Evolutionary conservation across 2,888 invertebrate species (phyloP), one percentile per base, ranked within the genome.

Genomic region (Pristionchus japonicus): DNA sequence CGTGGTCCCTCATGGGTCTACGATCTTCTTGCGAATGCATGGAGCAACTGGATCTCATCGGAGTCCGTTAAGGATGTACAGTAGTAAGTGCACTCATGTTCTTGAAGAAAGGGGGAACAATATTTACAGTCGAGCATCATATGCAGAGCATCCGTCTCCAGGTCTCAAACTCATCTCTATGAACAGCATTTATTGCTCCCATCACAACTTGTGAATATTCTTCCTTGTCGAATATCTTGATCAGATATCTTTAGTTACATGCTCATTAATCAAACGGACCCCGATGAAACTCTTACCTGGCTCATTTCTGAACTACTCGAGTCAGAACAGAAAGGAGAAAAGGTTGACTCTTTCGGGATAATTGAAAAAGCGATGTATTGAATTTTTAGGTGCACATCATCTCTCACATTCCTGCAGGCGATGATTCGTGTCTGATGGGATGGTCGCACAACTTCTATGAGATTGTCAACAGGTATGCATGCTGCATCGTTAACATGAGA

Each of bases 361-460:
- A n/a, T 37, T 37, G 17, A 70, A 17, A 34, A 37, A 17, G 37
- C 31, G 67, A 20, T 17, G n/a, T 9, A 34, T 34, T 20, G 17
- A 7, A 52, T 47, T 67, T 11, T 1, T 23, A 90, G 90, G 92
- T 92, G 40, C 91, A 91, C 89, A 89, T 92, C 40, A 92, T 92
- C 43, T 89, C 90, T 82, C 98, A 98, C 93, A 96, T 98, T 80
- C 97, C 97, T 0, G 96, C 97, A 0, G 97, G 97, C 13, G 96
- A 96, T 4, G 93, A 95, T 23, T 96, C 96, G 90, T 96, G 97
- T 89, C 96, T 96, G 88, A 95, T 95, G 70, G 96, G 96, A 0
- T 98, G 97, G 97, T 98, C 98, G 6, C 96, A 97, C 91, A 98
- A 98, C 95, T 95, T 95, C 89, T 95, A 95, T 88, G 94, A 94